Evolutionary conservation across 2,113 vertebrate species (phyloP).

Genomic region (Shinisaurus crocodilurus): DNA sequence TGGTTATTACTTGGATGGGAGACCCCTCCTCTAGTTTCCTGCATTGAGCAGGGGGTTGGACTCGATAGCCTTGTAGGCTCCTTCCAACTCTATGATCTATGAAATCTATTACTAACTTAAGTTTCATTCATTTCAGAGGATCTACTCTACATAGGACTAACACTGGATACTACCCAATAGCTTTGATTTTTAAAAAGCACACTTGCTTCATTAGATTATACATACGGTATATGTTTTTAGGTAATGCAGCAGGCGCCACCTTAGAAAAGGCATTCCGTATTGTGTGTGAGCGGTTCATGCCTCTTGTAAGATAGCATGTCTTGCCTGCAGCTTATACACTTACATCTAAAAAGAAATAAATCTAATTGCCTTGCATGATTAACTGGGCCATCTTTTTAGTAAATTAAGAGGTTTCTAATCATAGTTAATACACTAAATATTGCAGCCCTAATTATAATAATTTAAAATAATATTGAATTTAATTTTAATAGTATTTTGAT

Average conservation of each 20-base stretch:
- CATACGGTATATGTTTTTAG: too few relatives aligned
- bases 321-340: neutral
- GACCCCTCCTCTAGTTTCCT: too few relatives aligned
- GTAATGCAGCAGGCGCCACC: neutral
- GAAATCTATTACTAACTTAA: too few relatives aligned
- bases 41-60: too few relatives aligned
- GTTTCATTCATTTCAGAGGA: too few relatives aligned
- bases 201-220: too few relatives aligned
- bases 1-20: too few relatives aligned
- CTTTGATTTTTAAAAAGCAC: neutral
- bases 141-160: too few relatives aligned
- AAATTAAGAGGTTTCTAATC: neutral
- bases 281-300: neutral
- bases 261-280: neutral
- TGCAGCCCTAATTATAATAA: too few relatives aligned
- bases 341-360: neutral
- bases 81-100: too few relatives aligned
- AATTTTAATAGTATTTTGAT: neutral
- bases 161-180: neutral
- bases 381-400: neutral
- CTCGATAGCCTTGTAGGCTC: too few relatives aligned
- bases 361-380: neutral
- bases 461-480: neutral
- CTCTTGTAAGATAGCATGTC: neutral
- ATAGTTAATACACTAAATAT: too few relatives aligned